Evolutionary conservation across 1,140 invertebrate species (phyloP), one percentile per base, ranked within the genome.

Genomic region (Ylistrum balloti): DNA sequence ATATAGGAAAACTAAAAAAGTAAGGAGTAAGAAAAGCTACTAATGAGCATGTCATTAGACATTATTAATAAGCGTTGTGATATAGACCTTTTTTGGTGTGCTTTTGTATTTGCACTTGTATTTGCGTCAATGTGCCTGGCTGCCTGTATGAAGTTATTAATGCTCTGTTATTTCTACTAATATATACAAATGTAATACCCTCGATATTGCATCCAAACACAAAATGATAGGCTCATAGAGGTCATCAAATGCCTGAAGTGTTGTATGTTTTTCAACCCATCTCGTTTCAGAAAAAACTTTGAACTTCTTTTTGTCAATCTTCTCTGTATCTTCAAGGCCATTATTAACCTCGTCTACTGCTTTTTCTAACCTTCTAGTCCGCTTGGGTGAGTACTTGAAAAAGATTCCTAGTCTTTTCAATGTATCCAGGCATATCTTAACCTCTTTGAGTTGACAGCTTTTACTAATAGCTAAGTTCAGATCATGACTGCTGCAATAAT

Each of bases 301-400:
- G 32, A 90, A 90, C 74, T 91, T 92, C 15, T 34, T 48, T 11
- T 90, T 91, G 9, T 33, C 38, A 33, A 48, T 87, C 86, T 88
- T 89, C 34, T 90, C 22, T 34, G 28, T 32, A 34, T 87, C 33
- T 38, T 48, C 22, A 74, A 38, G 33, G 0, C 20, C 45, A 5
- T 41, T 33, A 33, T 92, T 92, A 15, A 90, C 74, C 34, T 92
- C 89, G 15, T 91, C 88, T 41, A 92, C 87, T 15, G 88, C 85
- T 17, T 20, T 33, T 89, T 91, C 90, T 0, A 93, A 89, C 35
- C 91, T 89, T 41, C 91, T 20, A 34, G 86, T 74, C 85, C 91
- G 45, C 89, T 93, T 93, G 17, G 88, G 89, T 33, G 89, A 92
- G 90, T 93, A 92, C 45, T 92, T 91, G 74, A 91, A 93, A 33